These are phyloP conservation scores for Eulemur coronatus DNA, from an alignment of 2,797 vertebrate genomes.

Conservation along the genomic window DNA sequence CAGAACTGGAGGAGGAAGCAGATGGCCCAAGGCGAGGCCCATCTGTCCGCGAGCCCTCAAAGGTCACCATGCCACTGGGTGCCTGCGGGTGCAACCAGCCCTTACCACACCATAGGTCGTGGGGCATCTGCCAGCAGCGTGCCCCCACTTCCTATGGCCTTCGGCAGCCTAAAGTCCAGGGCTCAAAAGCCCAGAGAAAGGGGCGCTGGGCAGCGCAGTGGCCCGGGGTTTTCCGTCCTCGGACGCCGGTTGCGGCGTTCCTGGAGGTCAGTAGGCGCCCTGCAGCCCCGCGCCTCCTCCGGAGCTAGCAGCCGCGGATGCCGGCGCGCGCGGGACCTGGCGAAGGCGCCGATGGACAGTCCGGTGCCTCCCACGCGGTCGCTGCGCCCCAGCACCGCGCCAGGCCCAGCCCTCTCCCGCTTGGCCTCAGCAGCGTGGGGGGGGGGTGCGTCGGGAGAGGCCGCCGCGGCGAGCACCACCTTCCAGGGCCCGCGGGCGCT, in stretches of 20 bases:
- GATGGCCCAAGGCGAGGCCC: constrained; percentile 63
- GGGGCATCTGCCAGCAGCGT: not conserved
- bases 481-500: constrained; percentile 32
- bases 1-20: constrained; percentile 7
- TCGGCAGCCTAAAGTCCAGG: not conserved
- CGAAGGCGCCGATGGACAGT: not conserved
- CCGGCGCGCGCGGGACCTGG: not conserved
- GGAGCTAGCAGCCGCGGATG: not conserved
- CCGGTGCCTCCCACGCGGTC: constrained; percentile 27
- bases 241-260: not conserved
- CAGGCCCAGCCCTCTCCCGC: constrained; percentile 21
- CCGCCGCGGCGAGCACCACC: constrained; percentile 34
- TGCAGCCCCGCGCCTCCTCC: not conserved
- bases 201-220: not conserved
- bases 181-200: not conserved
- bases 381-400: not conserved
- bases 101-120: not conserved
- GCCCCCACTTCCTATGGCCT: not conserved
- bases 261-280: constrained; percentile 5
- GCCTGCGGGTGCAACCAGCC: not conserved
- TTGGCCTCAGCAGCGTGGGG: not conserved
- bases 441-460: constrained; percentile 30
- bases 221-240: not conserved
- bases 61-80: constrained; percentile 54
- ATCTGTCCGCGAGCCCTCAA: constrained; percentile 56